Evolutionary conservation across 2,888 invertebrate species (phyloP).

Genomic region (Drosophila anceps): DNA sequence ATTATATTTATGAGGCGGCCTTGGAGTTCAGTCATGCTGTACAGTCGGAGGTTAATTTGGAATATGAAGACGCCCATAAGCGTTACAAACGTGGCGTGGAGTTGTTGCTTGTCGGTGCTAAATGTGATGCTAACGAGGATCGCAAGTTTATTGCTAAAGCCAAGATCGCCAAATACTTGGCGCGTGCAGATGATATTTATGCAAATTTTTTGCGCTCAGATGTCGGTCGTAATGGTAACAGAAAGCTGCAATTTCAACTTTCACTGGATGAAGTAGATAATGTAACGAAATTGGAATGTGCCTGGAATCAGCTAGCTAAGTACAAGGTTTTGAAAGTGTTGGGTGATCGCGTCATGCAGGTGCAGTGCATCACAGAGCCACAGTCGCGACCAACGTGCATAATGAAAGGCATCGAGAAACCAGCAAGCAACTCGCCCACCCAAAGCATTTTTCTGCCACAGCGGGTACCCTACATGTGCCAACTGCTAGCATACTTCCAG

Average conservation of each 20-base stretch:
- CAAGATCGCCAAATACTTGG: constrained; percentile 84
- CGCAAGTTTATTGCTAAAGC: constrained; percentile 84
- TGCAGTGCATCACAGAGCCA: constrained; percentile 83
- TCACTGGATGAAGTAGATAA: constrained; percentile 81
- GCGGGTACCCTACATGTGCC: constrained; percentile 84
- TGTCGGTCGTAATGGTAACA: not conserved
- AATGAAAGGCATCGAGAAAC: constrained; percentile 85
- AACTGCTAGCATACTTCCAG: constrained; percentile 83
- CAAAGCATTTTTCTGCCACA: constrained; percentile 84
- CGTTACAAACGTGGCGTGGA: constrained; percentile 84
- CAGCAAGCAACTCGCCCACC: constrained; percentile 83
- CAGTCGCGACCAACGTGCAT: constrained; percentile 78
- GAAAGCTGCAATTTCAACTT: constrained; percentile 79
- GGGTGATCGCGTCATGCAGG: constrained; percentile 83
- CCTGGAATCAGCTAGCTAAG: constrained; percentile 84
- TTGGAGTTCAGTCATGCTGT: constrained; percentile 85
- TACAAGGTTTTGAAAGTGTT: constrained; percentile 84
- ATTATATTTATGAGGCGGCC: constrained; percentile 85
- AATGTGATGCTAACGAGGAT: constrained; percentile 83
- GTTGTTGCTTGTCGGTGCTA: constrained; percentile 80
- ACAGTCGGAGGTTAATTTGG: constrained; percentile 84
- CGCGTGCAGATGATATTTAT: constrained; percentile 84
- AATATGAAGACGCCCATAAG: constrained; percentile 82
- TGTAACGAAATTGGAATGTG: constrained; percentile 79
- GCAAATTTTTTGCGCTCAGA: constrained; percentile 74